Conservation (phyloP, 1,140 invertebrate species). For the Eupeodes corollae region DNA sequence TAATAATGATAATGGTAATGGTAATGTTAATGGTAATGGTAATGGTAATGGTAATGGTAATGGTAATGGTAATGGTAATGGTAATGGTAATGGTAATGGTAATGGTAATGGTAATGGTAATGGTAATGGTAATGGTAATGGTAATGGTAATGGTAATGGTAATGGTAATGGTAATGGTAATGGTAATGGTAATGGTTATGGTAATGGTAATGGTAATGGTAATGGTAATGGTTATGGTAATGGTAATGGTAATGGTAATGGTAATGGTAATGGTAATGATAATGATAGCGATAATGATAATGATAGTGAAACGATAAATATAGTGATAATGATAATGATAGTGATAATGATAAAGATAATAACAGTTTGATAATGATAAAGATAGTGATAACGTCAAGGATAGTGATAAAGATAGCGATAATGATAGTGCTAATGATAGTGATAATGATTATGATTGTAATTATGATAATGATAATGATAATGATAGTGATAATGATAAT, state of each 20-base stretch:
- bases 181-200: background rate
- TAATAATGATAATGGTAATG: background rate
- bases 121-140: background rate
- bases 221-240: too few relatives aligned
- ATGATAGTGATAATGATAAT: background rate
- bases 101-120: background rate
- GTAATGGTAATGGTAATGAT: too few relatives aligned
- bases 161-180: conserved; percentile 1
- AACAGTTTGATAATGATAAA: background rate
- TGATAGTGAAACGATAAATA: too few relatives aligned
- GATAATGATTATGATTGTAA: background rate
- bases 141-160: background rate
- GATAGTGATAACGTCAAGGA: background rate
- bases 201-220: too few relatives aligned
- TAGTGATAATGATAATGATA: too few relatives aligned
- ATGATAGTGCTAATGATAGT: background rate
- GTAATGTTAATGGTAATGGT: background rate
- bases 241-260: too few relatives aligned
- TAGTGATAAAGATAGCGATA: too few relatives aligned
- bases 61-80: background rate
- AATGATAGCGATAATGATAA: too few relatives aligned
- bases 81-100: background rate
- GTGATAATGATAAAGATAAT: too few relatives aligned
- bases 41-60: conserved; percentile 1
- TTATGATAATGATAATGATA: background rate